Conservation (phyloP, 1,140 invertebrate species). For the Ceratina calcarata region DNA sequence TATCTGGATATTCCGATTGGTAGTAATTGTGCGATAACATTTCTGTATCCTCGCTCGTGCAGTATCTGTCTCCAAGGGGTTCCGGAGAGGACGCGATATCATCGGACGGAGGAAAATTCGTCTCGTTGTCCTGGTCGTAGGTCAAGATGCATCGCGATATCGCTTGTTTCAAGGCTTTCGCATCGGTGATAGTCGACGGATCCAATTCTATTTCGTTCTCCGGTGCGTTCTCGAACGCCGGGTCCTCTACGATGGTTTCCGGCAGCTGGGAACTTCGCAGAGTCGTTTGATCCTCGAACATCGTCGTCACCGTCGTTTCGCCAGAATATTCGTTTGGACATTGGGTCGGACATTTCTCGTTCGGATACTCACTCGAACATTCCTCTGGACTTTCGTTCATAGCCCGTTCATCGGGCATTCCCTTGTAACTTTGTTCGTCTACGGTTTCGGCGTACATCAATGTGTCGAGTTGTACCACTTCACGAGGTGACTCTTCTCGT, state of each 20-base stretch:
- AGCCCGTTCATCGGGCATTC: no score
- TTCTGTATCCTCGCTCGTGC: background rate
- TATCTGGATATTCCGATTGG: no score
- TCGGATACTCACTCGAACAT: no score
- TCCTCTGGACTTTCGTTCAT: no score
- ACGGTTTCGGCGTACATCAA: no score
- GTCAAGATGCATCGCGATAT: conserved; percentile 2
- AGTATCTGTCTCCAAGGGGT: background rate
- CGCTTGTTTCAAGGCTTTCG: background rate
- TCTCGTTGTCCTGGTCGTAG: background rate
- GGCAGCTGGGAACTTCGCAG: background rate
- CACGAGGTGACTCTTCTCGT: background rate
- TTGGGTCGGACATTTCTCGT: no score
- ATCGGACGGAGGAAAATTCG: background rate
- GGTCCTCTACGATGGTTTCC: background rate
- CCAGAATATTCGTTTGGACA: no score
- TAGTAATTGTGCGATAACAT: background rate
- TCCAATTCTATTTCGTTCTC: background rate
- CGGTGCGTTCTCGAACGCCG: background rate
- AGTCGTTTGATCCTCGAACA: background rate
- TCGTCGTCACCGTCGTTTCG: no score
- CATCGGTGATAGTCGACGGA: background rate
- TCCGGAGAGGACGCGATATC: no score
- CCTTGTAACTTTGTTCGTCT: no score
- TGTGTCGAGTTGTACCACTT: background rate